A percentile compares a stretch with the other conserved stretches of the same genome.
These are phyloP conservation scores for Drosophila birchii DNA, from an alignment of 2,888 invertebrate species.

Conservation along the genomic window DNA sequence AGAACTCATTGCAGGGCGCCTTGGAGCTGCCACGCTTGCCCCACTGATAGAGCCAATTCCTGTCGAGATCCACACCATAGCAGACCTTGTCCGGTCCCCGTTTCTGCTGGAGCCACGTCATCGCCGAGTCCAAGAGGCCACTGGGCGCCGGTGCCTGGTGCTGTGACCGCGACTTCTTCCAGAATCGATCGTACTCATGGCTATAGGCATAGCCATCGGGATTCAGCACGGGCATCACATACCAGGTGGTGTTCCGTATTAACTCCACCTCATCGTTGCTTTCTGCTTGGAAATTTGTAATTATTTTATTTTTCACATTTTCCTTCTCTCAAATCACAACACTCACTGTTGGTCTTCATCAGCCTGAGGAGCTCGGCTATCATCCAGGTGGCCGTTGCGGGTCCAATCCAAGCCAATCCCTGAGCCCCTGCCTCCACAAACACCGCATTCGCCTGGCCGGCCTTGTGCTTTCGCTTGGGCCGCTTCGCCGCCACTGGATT, in stretches of 20 bases:
- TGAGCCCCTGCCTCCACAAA: constrained; percentile 93
- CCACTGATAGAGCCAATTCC: constrained; percentile 92
- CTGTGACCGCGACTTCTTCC: constrained; percentile 91
- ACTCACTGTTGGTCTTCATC: constrained; percentile 86
- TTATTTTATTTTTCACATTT: not conserved
- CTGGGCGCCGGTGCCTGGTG: constrained; percentile 77
- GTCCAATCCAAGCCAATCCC: constrained; percentile 92
- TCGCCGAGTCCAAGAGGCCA: constrained; percentile 82
- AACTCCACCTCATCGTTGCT: constrained; percentile 73
- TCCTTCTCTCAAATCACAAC: not conserved
- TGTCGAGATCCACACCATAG: constrained; percentile 91
- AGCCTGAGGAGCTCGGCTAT: constrained; percentile 89
- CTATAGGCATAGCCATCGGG: constrained; percentile 92
- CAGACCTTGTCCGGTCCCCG: constrained; percentile 85
- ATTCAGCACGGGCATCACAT: constrained; percentile 90
- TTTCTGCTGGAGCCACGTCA: constrained; percentile 83
- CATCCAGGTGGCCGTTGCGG: constrained; percentile 91
- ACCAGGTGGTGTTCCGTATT: constrained; percentile 86
- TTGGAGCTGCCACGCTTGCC: constrained; percentile 89
- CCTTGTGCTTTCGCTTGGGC: constrained; percentile 83
- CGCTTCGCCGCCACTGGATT: constrained; percentile 52
- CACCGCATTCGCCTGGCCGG: constrained; percentile 89
- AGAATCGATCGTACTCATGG: constrained; percentile 90
- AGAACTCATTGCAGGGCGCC: constrained; percentile 91
- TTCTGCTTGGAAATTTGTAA: constrained; percentile 48